Conservation (phyloP, 2,888 invertebrate genomes). For the Frankliniella fusca region DNA sequence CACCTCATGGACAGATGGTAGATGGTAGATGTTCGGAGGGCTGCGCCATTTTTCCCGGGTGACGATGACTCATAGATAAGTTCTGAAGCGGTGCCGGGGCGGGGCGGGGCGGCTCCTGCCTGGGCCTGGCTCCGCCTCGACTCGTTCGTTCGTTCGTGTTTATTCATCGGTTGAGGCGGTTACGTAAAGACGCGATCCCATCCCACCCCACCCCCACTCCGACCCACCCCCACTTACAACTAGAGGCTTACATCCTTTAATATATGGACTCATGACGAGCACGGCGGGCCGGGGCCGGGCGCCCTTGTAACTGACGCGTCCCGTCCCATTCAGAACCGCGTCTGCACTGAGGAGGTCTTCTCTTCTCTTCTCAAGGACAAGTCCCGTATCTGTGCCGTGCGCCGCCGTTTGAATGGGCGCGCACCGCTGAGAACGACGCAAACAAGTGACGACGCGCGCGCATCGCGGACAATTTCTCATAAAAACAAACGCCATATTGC, state of each 20-base stretch:
- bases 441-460: background rate
- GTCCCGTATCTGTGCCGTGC: background rate
- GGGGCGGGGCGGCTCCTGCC: background rate
- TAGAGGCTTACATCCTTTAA: no score
- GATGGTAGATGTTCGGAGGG: no score
- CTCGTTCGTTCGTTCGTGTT: no score
- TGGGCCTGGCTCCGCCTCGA: background rate
- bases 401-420: background rate
- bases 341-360: no score
- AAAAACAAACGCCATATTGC: constrained; percentile 10
- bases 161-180: background rate
- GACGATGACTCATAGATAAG: background rate
- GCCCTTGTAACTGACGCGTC: background rate
- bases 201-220: no score
- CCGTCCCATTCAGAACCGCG: background rate
- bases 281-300: background rate
- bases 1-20: no score
- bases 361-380: no score
- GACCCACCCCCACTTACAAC: no score
- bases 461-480: background rate
- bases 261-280: no score
- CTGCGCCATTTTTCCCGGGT: no score
- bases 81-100: background rate
- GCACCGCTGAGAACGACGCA: background rate
- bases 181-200: background rate